These are phyloP conservation scores for Leucopternis melanops DNA, from an alignment of 2,113 vertebrate species.

Conservation along the genomic window DNA sequence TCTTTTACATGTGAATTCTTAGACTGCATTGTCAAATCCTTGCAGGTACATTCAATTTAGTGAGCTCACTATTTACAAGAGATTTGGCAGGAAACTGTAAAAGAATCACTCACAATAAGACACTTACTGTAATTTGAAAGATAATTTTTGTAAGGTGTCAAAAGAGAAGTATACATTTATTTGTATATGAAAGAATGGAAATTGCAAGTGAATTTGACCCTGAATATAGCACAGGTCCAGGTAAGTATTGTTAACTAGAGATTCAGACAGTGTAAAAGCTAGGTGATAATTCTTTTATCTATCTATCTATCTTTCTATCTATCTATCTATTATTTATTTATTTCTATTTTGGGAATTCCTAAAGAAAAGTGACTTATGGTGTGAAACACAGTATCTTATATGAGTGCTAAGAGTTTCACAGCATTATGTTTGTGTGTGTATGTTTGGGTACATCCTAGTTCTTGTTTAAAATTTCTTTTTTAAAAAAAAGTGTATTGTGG, in stretches of 20 bases:
- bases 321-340: background rate
- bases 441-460: background rate
- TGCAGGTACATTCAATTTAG: background rate
- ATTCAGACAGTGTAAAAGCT: background rate
- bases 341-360: background rate
- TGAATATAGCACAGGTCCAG: background rate
- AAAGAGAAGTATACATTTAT: background rate
- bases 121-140: background rate
- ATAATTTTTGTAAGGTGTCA: background rate
- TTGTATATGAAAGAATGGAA: background rate
- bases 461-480: background rate
- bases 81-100: background rate
- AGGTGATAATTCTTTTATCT: background rate
- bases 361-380: background rate
- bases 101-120: background rate
- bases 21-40: background rate
- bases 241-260: background rate
- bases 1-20: background rate
- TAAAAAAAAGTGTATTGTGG: background rate
- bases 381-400: background rate
- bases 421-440: background rate
- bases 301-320: background rate
- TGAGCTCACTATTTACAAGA: background rate
- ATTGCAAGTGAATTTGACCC: background rate
- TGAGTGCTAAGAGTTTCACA: background rate